Conservation (phyloP, 2,888 invertebrate species). For the Himalopsyche anomala region DNA sequence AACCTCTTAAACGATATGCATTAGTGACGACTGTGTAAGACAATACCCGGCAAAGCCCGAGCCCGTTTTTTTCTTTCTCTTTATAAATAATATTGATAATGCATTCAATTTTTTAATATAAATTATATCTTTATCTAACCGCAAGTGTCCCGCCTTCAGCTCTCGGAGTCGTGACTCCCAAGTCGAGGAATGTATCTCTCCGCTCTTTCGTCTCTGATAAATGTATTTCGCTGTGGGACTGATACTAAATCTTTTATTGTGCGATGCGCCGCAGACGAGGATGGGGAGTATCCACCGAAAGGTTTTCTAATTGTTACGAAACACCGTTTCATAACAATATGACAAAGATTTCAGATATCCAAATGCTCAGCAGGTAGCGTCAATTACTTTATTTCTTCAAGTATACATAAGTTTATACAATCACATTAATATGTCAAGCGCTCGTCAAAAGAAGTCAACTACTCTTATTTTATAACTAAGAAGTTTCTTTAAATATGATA, state of each 20-base stretch:
- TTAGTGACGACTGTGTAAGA: not conserved
- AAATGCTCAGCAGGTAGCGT: constrained; percentile 16
- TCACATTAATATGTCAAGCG: too few species aligned
- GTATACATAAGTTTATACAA: not conserved
- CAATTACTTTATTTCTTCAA: not conserved
- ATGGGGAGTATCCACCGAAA: not conserved
- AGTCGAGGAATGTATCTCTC: constrained; percentile 1
- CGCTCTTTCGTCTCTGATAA: constrained; percentile 14
- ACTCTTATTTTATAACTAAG: too few species aligned
- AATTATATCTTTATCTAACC: constrained; percentile 30
- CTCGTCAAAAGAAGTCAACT: too few species aligned
- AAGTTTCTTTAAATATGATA: too few species aligned
- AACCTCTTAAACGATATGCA: constrained; percentile 31
- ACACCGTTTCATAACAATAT: not conserved
- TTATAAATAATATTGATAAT: constrained; percentile 23
- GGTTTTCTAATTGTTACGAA: constrained; percentile 30
- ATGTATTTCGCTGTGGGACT: constrained; percentile 26
- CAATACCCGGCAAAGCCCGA: not conserved
- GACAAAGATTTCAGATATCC: not conserved
- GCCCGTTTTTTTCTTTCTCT: constrained; percentile 11
- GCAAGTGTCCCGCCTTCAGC: constrained; percentile 27
- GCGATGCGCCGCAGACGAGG: not conserved
- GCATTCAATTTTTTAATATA: constrained; percentile 32
- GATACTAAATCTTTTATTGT: constrained; percentile 21
- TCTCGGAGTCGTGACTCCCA: not conserved